Evolutionary conservation across 1,140 invertebrate genomes (phyloP).

Genomic region (Uloborus diversus): DNA sequence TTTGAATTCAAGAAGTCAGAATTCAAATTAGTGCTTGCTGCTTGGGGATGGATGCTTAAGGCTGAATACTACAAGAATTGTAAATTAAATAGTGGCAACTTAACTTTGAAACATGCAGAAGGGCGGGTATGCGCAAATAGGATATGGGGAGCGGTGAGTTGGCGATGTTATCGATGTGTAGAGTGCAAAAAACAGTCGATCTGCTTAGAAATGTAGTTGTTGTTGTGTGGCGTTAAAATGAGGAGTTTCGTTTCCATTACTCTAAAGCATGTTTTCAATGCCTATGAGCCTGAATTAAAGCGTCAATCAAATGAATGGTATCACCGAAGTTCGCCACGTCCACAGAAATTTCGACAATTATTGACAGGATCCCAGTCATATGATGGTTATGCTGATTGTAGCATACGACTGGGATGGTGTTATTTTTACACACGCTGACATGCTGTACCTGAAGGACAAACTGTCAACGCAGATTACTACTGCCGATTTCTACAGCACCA

Average conservation of each 20-base stretch:
- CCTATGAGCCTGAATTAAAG: conserved; percentile 28
- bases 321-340: background rate
- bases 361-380: conserved; percentile 7
- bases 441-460: background rate
- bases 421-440: background rate
- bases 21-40: no score
- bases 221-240: conserved; percentile 19
- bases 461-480: background rate
- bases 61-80: background rate
- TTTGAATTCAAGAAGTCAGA: no score
- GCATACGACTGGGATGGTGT: conserved; percentile 5
- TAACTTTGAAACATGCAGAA: conserved; percentile 2
- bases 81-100: background rate
- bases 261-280: conserved; percentile 21
- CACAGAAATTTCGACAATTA: conserved; percentile 1
- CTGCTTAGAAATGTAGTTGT: conserved; percentile 6
- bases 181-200: conserved; percentile 14
- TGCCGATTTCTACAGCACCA: conserved; percentile 8
- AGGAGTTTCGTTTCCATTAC: conserved; percentile 12
- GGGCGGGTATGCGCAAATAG: background rate
- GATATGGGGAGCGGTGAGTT: no score
- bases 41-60: no score
- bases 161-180: conserved; percentile 9
- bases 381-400: conserved; percentile 10
- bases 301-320: conserved; percentile 28